Percentiles rank a stretch among this genome's conserved stretches.
Evolutionary conservation across 2,888 invertebrate species (phyloP).

Genomic region (Abscondita cerata): DNA sequence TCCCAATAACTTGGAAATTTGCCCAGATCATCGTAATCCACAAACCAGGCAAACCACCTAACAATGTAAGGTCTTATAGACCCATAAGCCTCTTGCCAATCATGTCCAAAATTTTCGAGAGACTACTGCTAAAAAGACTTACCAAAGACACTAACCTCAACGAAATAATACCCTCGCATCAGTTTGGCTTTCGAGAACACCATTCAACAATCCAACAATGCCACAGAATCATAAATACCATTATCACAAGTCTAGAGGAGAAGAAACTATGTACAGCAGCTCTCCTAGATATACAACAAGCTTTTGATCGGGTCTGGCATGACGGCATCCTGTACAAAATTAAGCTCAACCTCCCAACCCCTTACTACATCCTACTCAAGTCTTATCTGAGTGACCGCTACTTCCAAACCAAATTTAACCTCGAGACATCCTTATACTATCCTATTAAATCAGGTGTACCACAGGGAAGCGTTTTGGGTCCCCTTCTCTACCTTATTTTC

Average conservation of each 20-base stretch:
- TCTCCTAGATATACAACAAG: slow-evolving; percentile 14
- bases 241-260: slow-evolving; percentile 13
- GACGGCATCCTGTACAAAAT: slow-evolving; percentile 16
- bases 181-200: slow-evolving; percentile 16
- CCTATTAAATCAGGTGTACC: too few relatives aligned
- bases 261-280: slow-evolving; percentile 12
- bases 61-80: not conserved
- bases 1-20: slow-evolving; percentile 3
- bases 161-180: not conserved
- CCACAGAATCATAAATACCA: slow-evolving; percentile 15
- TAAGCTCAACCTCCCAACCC: slow-evolving; percentile 10
- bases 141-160: not conserved
- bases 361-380: slow-evolving; percentile 9
- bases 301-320: slow-evolving; percentile 17
- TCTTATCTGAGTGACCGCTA: slow-evolving; percentile 7
- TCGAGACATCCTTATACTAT: not conserved
- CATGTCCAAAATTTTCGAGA: slow-evolving; percentile 10
- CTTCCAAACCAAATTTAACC: slow-evolving; percentile 7
- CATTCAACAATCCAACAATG: slow-evolving; percentile 17
- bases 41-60: too few relatives aligned
- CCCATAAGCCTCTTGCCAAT: too few relatives aligned
- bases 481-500: not conserved
- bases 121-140: slow-evolving; percentile 14
- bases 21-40: too few relatives aligned
- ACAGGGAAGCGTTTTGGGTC: too few relatives aligned